phyloP scores from a whole-genome alignment of 2,113 vertebrate species.

The Perca fluviatilis region DNA sequence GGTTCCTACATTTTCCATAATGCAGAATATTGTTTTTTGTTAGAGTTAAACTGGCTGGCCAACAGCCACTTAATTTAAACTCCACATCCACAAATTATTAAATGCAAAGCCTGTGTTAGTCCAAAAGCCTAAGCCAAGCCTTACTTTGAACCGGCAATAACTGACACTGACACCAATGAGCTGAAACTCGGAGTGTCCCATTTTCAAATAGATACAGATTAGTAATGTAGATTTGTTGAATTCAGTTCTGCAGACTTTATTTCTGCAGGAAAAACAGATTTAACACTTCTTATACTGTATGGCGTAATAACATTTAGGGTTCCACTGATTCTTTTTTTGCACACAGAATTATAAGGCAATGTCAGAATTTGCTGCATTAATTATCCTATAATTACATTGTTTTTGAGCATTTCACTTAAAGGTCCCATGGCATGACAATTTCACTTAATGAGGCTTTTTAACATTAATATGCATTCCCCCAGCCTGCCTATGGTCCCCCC shows the following conservation, averaged over 20 bases:
- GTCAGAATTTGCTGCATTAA: background rate
- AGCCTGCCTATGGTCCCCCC: too few species aligned
- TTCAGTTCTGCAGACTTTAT: background rate
- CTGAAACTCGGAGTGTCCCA: too few species aligned
- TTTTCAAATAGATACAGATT: background rate
- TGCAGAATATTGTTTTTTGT: background rate
- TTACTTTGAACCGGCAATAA: background rate
- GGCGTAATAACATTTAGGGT: background rate
- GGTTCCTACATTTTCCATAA: background rate
- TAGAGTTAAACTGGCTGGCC: background rate
- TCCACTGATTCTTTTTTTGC: background rate
- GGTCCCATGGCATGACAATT: too few species aligned
- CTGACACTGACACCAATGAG: too few species aligned
- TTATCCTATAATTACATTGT: background rate
- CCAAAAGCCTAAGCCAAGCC: background rate
- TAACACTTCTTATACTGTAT: background rate
- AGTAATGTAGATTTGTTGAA: background rate
- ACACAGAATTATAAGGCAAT: background rate
- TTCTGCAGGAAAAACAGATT: background rate
- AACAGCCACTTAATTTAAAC: background rate
- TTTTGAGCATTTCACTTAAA: background rate
- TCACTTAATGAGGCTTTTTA: too few species aligned
- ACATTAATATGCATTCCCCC: too few species aligned
- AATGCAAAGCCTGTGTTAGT: background rate
- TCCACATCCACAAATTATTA: background rate